Conservation (phyloP, 2,797 vertebrate species). For the Enteromius unitaeniatus region DNA sequence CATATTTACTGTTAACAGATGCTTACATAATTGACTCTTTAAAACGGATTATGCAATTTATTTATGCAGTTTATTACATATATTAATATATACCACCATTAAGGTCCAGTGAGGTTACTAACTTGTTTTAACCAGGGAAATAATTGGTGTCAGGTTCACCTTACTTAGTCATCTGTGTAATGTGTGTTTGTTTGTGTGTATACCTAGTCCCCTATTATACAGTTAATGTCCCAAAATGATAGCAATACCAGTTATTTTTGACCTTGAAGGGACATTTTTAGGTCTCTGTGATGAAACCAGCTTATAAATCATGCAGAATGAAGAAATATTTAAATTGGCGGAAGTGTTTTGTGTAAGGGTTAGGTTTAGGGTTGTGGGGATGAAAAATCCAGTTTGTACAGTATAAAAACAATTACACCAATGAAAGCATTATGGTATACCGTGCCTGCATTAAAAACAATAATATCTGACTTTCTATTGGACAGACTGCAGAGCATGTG, state of each 20-base stretch:
- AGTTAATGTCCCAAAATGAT: not conserved
- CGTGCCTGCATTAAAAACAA: not conserved
- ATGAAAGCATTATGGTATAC: not conserved
- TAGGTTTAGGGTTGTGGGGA: not conserved
- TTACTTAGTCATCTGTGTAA: not conserved
- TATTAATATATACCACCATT: not conserved
- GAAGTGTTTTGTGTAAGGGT: not conserved
- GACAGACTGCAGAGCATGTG: constrained; percentile 51
- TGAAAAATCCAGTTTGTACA: not conserved
- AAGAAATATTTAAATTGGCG: not conserved
- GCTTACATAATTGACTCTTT: not conserved
- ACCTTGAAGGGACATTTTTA: not conserved
- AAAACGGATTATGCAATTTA: not conserved
- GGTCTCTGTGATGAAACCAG: not conserved
- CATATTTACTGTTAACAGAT: not conserved
- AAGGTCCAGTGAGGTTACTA: not conserved
- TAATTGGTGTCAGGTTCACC: not conserved
- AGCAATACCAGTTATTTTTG: not conserved
- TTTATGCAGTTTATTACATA: not conserved
- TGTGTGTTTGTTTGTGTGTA: not conserved
- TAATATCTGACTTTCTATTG: not conserved
- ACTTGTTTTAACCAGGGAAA: not conserved
- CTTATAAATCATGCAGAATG: not conserved
- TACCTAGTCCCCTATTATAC: not conserved
- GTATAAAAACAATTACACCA: not conserved